Percentiles rank a stretch among this genome's conserved stretches.
Evolutionary conservation across 2,888 invertebrate species (phyloP).

Genomic region (Rhorus exstirpatorius): DNA sequence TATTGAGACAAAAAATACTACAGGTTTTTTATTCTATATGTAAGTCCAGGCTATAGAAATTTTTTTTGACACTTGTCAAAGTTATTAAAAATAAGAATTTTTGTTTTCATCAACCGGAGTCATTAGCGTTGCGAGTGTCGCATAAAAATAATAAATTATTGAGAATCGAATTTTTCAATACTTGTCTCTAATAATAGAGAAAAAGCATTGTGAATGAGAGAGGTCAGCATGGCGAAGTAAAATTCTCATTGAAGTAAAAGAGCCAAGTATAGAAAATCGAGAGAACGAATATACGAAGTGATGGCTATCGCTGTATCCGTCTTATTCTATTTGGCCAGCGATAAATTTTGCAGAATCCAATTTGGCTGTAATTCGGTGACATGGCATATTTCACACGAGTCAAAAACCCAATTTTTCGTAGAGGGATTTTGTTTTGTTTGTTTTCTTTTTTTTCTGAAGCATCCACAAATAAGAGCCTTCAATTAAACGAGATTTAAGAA

Average conservation of each 20-base stretch:
- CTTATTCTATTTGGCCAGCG: neutral
- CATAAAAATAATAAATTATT: constrained; percentile 17
- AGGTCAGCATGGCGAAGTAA: constrained; percentile 22
- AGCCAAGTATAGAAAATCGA: constrained; percentile 24
- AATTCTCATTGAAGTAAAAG: constrained; percentile 7
- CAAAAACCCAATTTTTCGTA: too few species aligned
- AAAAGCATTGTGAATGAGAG: constrained; percentile 3
- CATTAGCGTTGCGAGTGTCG: neutral
- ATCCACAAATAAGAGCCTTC: too few species aligned
- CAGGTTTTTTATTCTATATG: too few species aligned
- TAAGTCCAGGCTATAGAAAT: too few species aligned
- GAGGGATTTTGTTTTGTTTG: too few species aligned
- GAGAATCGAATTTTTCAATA: constrained; percentile 5
- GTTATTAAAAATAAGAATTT: too few species aligned
- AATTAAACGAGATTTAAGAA: too few species aligned
- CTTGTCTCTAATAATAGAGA: constrained; percentile 30
- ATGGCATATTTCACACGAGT: too few species aligned
- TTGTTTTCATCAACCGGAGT: neutral
- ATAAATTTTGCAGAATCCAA: constrained; percentile 14
- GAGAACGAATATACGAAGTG: neutral
- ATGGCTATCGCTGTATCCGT: neutral
- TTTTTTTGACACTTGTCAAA: too few species aligned
- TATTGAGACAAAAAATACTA: too few species aligned
- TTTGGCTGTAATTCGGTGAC: neutral
- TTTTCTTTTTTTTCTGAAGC: too few species aligned